Conservation (phyloP, 2,797 vertebrate species). For the Geotrypetes seraphini region DNA sequence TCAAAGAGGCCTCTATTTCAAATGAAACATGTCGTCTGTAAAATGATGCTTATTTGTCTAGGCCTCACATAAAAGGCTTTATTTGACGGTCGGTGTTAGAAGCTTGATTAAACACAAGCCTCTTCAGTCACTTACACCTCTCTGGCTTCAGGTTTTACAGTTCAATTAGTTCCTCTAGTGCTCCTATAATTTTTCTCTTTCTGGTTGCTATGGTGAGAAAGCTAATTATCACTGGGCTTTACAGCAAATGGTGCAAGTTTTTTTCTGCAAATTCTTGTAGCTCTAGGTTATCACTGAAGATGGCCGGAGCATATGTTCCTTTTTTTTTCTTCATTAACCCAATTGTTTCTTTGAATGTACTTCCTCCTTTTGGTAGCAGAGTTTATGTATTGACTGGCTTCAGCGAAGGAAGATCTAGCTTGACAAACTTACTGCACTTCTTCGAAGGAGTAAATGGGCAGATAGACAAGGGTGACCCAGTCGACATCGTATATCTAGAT, state of each 20-base stretch:
- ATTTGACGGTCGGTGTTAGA: constrained; percentile 40
- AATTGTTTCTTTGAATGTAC: too few species aligned
- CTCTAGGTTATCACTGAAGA: neutral
- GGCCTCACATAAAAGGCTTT: constrained; percentile 27
- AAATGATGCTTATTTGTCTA: constrained; percentile 31
- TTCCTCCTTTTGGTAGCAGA: too few species aligned
- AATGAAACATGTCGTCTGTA: constrained; percentile 33
- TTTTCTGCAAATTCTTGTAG: constrained; percentile 7
- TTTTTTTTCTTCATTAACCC: too few species aligned
- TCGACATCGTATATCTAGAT: too few species aligned
- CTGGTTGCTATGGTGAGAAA: constrained; percentile 27
- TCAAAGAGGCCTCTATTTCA: constrained; percentile 11
- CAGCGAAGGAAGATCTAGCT: too few species aligned
- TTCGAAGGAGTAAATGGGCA: too few species aligned
- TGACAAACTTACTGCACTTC: too few species aligned
- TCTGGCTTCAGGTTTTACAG: constrained; percentile 36
- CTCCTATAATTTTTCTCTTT: constrained; percentile 11
- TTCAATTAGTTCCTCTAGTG: constrained; percentile 30
- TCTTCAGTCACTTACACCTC: constrained; percentile 36
- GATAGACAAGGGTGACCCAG: too few species aligned
- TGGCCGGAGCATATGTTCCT: too few species aligned
- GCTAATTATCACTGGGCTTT: constrained; percentile 11
- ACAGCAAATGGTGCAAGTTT: neutral
- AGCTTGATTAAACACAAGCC: constrained; percentile 31
- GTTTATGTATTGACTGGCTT: too few species aligned